phyloP scores from a whole-genome alignment of 1,140 invertebrate species.

The Trissolcus basalis region DNA sequence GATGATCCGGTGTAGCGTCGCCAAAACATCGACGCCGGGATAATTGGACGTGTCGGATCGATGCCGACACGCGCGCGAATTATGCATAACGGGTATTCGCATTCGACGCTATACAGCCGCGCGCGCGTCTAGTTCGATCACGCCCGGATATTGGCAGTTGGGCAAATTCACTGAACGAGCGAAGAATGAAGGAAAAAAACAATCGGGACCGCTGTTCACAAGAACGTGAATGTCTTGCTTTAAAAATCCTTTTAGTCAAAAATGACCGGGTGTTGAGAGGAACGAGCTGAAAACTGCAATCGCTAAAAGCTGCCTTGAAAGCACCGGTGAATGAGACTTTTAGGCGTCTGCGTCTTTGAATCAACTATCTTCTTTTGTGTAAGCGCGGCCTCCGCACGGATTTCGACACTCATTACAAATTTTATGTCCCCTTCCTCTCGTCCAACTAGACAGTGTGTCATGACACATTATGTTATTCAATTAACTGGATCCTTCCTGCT shows the following conservation, averaged over 20 bases:
- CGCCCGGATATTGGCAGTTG: too few species aligned
- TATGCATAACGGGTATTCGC: slow-evolving; percentile 20
- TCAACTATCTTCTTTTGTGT: slow-evolving; percentile 25
- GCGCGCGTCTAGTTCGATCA: slow-evolving; percentile 12
- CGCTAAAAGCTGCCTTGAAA: slow-evolving; percentile 29
- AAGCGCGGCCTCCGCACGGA: slow-evolving; percentile 16
- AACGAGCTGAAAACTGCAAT: slow-evolving; percentile 24
- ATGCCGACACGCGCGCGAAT: slow-evolving; percentile 21
- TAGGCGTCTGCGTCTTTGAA: slow-evolving; percentile 32
- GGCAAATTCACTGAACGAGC: neutral
- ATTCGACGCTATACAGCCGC: slow-evolving; percentile 24
- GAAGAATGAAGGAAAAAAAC: neutral
- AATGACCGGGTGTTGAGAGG: slow-evolving; percentile 35
- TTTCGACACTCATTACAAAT: slow-evolving; percentile 41
- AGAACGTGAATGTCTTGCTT: slow-evolving; percentile 19
- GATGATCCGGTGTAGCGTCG: slow-evolving; percentile 16
- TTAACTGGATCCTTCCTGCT: neutral
- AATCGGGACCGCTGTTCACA: neutral
- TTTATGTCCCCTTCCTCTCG: slow-evolving; percentile 21
- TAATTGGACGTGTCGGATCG: slow-evolving; percentile 38
- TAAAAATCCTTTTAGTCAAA: slow-evolving; percentile 43
- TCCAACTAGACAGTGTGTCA: neutral
- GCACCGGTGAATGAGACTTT: slow-evolving; percentile 24
- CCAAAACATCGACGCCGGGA: slow-evolving; percentile 12
- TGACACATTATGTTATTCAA: slow-evolving; percentile 9